Evolutionary conservation across 1,140 invertebrate species (phyloP).

Genomic region (Hormaphis cornu): DNA sequence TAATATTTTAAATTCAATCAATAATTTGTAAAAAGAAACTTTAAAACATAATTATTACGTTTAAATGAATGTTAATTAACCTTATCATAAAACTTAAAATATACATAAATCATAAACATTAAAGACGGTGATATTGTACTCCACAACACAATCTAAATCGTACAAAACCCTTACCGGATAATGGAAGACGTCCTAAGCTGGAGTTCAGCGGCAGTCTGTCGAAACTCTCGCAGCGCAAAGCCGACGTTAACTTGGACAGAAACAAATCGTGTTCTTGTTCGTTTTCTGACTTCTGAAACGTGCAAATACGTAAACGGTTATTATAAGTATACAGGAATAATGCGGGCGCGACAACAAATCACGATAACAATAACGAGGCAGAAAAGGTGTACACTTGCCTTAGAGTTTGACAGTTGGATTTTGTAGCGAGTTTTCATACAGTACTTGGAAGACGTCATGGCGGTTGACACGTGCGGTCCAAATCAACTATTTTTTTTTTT

Average conservation of each 20-base stretch:
- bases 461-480: too few relatives aligned
- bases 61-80: too few relatives aligned
- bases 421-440: conserved; percentile 19
- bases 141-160: background rate
- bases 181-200: conserved; percentile 6
- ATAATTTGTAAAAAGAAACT: too few relatives aligned
- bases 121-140: background rate
- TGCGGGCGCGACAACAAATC: background rate
- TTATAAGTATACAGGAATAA: too few relatives aligned
- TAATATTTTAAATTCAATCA: too few relatives aligned
- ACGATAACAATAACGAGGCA: background rate
- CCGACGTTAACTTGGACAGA: conserved; percentile 3
- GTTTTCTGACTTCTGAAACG: background rate
- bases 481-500: too few relatives aligned
- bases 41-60: too few relatives aligned
- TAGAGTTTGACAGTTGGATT: background rate
- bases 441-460: conserved; percentile 17
- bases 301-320: background rate
- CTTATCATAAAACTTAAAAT: too few relatives aligned
- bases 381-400: background rate
- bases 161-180: conserved; percentile 3
- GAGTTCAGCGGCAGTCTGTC: background rate
- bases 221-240: background rate
- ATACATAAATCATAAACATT: background rate
- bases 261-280: conserved; percentile 24